These are phyloP conservation scores for Ptychodera flava DNA, from an alignment of 35 echinoderm and acorn worm genomes.

Conservation along the genomic window DNA sequence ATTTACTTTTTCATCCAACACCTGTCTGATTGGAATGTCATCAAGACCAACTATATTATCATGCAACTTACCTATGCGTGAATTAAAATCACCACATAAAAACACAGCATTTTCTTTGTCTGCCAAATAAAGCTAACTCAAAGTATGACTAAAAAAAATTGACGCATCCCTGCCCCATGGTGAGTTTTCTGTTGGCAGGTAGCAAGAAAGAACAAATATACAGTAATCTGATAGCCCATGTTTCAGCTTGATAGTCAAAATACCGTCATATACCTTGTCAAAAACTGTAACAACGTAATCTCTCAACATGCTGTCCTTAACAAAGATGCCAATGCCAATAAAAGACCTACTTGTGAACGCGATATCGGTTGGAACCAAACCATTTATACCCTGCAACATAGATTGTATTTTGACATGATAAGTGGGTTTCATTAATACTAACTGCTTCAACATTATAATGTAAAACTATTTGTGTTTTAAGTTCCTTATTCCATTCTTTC, in stretches of 20 bases:
- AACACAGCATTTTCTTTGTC: not conserved
- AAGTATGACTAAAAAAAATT: not conserved
- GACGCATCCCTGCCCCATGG: not conserved
- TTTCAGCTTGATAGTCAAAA: not conserved
- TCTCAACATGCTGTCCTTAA: not conserved
- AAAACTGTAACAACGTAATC: not conserved
- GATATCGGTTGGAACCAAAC: not conserved
- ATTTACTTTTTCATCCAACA: not conserved
- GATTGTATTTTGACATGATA: too few relatives aligned
- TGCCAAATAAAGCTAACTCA: not conserved
- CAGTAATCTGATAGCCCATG: not conserved
- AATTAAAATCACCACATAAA: not conserved
- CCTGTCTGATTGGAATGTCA: not conserved
- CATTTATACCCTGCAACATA: not conserved
- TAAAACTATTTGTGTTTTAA: too few relatives aligned
- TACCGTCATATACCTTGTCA: not conserved
- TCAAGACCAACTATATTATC: not conserved
- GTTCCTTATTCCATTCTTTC: too few relatives aligned
- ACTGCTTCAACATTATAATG: too few relatives aligned
- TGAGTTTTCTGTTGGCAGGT: not conserved
- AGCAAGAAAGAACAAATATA: not conserved
- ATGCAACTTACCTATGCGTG: not conserved
- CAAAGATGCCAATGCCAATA: not conserved
- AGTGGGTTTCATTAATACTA: too few relatives aligned
- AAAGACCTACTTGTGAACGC: not conserved